Evolutionary conservation across 2,113 vertebrate genomes (phyloP).

Genomic region (Ovis aries): ARS-UI_Ramb_v3.0 NC_056067.1:62357501-62358000

Average conservation of each 20-base stretch:
- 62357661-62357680: not conserved
- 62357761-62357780: constrained; percentile 89
- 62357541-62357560: not conserved
- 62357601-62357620: not conserved
- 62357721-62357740: constrained; percentile 92
- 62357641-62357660: not conserved
- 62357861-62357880: too few species aligned
- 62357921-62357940: not conserved
- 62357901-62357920: not conserved
- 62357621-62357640: not conserved
- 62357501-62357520: not conserved
- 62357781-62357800: constrained; percentile 90
- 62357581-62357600: not conserved
- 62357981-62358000: not conserved
- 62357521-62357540: not conserved
- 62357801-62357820: constrained; percentile 39
- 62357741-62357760: constrained; percentile 94
- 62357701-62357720: constrained; percentile 53
- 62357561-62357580: not conserved
- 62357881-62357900: not conserved
- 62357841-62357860: not conserved
- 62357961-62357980: not conserved
- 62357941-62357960: not conserved
- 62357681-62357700: not conserved
- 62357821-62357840: rapidly evolving